Evolutionary conservation across 2,888 invertebrate genomes (phyloP), one percentile per base, ranked within the genome.

Genomic region (Cataglyphis albicans): DNA sequence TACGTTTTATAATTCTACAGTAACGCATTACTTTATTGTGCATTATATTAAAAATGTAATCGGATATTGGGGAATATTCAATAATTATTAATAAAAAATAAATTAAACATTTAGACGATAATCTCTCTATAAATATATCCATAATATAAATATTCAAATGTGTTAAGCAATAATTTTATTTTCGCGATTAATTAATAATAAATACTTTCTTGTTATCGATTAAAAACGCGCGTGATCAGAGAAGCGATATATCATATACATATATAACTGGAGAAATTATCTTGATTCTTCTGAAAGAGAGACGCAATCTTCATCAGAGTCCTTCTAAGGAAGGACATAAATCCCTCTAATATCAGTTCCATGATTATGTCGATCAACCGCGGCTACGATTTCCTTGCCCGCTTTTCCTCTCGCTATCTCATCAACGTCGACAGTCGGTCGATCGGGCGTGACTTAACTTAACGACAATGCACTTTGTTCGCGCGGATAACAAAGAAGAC

Each of bases 401-500:
- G 67, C 64, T 65, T 72, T 41, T 61, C 29, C 48, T 67, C 82
- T 61, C 82, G 25, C 68, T 57, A 65, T 65, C 81, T 70, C 68
- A 25, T 48, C 76, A 6, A 44, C 70, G 41, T 41, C 12, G 75
- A 61, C 68, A 55, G 55, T 64, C 83, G 65, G 25, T 61, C 80
- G 82, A 85, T 85, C 83, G 74, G 80, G 80, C 83, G 85, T 85
- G 85, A 85, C 83, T 85, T 85, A 83, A 83, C 83, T 65, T 74
- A 75, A 83, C 83, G 83, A 83, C 83, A 76, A 83, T 85, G 85
- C 76, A 85, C 85, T 85, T 85, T 85, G 85, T 85, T 81, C 81
- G 73, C 81, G 63, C 65, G 83, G 83, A 48, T 74, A 83, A 83
- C 85, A 81, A 85, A 84, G 85, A 83, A 64, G 78, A 78, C 52